Conservation (phyloP, 2,888 invertebrate species). For the Mellilla xanthometata region DNA sequence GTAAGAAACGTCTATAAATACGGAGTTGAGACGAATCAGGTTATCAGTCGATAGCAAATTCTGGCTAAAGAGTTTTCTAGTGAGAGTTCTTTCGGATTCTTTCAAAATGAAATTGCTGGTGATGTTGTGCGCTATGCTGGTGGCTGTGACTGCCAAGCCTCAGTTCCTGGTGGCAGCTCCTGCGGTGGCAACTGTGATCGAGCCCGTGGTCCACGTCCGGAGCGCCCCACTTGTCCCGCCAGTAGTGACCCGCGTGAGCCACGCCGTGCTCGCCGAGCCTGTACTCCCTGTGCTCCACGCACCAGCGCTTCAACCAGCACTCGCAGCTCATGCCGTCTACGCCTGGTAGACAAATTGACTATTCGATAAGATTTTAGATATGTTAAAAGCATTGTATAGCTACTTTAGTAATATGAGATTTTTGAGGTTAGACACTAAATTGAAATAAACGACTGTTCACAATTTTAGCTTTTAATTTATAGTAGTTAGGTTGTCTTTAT, state of each 20-base stretch:
- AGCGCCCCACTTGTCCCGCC: neutral
- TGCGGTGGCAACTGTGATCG: neutral
- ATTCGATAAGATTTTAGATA: no score
- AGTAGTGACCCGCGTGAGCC: neutral
- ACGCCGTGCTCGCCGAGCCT: neutral
- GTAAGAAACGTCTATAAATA: constrained; percentile 10
- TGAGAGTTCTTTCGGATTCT: constrained; percentile 55
- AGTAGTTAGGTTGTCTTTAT: no score
- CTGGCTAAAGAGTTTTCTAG: neutral
- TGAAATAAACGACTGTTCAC: neutral
- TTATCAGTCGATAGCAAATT: constrained; percentile 5
- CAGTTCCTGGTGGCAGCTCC: constrained; percentile 21
- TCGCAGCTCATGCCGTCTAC: neutral
- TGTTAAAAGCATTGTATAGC: neutral
- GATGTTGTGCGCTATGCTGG: constrained; percentile 65
- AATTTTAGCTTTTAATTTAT: no score
- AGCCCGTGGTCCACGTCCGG: constrained; percentile 1
- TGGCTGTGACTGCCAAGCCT: constrained; percentile 48
- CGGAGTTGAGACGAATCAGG: neutral
- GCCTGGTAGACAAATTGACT: constrained; percentile 7
- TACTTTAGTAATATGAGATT: constrained; percentile 2
- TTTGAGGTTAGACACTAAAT: neutral
- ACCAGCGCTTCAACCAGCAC: neutral
- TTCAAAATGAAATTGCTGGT: constrained; percentile 67
- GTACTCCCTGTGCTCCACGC: neutral